Conservation (phyloP, 2,888 invertebrate genomes). For the Electrophaes corylata region DNA sequence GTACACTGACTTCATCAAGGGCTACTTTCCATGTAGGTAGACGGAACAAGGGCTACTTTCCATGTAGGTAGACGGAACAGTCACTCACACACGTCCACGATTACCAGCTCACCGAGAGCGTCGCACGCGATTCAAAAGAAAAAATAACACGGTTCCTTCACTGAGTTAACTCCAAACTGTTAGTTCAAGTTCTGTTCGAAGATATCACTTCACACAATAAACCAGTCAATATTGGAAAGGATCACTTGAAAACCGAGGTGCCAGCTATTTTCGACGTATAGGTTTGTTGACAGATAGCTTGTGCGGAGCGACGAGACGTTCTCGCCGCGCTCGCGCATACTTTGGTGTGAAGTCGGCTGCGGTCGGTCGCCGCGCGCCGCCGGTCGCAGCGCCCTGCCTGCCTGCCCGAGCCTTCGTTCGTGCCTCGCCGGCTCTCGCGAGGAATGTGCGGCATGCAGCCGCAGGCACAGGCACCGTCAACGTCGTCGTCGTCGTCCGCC, state of each 20-base stretch:
- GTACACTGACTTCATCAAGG: conserved; percentile 69
- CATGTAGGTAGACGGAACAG: conserved; percentile 75
- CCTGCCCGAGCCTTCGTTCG: conserved; percentile 8
- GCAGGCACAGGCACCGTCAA: conserved; percentile 58
- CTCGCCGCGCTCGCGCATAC: conserved; percentile 81
- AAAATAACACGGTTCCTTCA: conserved; percentile 79
- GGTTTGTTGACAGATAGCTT: conserved; percentile 81
- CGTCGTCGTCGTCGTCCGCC: conserved; percentile 59
- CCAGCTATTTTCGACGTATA: conserved; percentile 71
- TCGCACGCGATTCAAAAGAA: conserved; percentile 80
- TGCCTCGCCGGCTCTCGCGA: conserved; percentile 55
- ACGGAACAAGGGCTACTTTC: conserved; percentile 77
- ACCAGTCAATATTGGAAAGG: conserved; percentile 69
- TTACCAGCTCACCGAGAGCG: conserved; percentile 71
- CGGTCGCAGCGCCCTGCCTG: conserved; percentile 56
- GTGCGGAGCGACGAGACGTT: conserved; percentile 76
- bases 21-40: conserved; percentile 76
- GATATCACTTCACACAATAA: conserved; percentile 70
- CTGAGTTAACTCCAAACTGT: conserved; percentile 66
- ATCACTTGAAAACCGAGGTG: conserved; percentile 66
- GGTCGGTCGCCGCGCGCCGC: conserved; percentile 43
- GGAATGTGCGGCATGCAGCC: conserved; percentile 77
- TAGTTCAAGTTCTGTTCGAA: conserved; percentile 60
- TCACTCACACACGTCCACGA: conserved; percentile 79
- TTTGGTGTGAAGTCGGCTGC: conserved; percentile 82